These are phyloP conservation scores for Epinephelus lanceolatus DNA, from an alignment of 2,113 vertebrate species.

Conservation along the genomic window DNA sequence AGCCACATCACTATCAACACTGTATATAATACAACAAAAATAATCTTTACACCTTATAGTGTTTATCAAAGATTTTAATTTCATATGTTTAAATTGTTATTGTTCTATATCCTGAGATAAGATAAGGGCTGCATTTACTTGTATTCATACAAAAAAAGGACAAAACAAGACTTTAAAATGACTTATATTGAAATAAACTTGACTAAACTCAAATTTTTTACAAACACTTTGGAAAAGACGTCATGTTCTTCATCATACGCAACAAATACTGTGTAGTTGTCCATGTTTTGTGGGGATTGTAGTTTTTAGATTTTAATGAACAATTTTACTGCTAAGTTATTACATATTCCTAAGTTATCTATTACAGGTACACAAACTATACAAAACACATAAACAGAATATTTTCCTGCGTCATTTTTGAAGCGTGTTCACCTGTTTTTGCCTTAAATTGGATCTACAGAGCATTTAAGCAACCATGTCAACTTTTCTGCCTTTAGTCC, in stretches of 20 bases:
- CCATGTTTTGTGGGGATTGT: not conserved
- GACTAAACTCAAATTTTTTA: not conserved
- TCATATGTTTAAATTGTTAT: not conserved
- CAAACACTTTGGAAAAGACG: not conserved
- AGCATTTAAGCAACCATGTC: constrained; percentile 6
- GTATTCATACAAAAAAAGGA: not conserved
- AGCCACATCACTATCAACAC: not conserved
- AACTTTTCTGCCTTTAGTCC: constrained; percentile 10
- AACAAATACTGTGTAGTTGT: not conserved
- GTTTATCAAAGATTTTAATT: not conserved
- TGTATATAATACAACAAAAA: not conserved
- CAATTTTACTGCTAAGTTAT: not conserved
- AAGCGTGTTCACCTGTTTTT: constrained; percentile 4
- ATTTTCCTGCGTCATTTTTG: not conserved
- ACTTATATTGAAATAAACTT: not conserved
- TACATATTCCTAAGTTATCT: not conserved
- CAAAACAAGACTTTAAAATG: not conserved
- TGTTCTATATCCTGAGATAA: not conserved
- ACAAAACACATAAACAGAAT: not conserved
- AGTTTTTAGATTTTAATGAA: not conserved
- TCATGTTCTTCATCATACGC: not conserved
- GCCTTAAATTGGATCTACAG: not conserved
- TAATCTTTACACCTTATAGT: not conserved
- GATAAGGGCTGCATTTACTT: not conserved
- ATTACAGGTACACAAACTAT: not conserved